Conservation (phyloP, 2,113 vertebrate species). For the Mungos mungo region DNA sequence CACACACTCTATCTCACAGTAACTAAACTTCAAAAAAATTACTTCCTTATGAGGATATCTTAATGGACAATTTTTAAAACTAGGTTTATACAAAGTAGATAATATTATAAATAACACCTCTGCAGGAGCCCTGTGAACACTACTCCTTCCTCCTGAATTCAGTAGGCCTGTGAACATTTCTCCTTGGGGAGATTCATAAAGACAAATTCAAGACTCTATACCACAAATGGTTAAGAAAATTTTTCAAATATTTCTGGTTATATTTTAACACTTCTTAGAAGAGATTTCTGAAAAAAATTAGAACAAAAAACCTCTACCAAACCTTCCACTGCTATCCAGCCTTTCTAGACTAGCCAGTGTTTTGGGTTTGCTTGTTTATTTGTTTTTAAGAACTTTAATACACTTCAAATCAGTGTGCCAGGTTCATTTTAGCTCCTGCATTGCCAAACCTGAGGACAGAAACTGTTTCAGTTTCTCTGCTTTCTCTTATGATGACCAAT, state of each 20-base stretch:
- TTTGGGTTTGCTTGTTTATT: background rate
- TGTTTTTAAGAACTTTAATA: background rate
- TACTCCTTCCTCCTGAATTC: background rate
- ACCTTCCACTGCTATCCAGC: background rate
- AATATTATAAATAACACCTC: background rate
- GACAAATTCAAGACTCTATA: conserved; percentile 12
- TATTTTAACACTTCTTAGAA: conserved; percentile 1
- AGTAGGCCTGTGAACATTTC: background rate
- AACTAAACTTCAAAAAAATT: too few relatives aligned
- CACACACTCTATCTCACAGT: too few relatives aligned
- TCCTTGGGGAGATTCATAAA: background rate
- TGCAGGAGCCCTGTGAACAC: background rate
- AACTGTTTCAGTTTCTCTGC: background rate
- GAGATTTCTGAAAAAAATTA: background rate
- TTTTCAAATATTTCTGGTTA: background rate
- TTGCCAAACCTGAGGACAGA: background rate
- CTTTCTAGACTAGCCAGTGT: background rate
- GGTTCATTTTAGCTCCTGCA: background rate
- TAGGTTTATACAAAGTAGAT: conserved; percentile 19
- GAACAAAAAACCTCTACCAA: background rate
- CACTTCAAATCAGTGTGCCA: background rate
- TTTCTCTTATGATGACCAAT: background rate
- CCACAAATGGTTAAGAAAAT: background rate
- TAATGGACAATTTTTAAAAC: background rate
- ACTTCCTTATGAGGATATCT: background rate